Conservation (phyloP, 1,140 invertebrate genomes). For the Drosophila obscura region DNA sequence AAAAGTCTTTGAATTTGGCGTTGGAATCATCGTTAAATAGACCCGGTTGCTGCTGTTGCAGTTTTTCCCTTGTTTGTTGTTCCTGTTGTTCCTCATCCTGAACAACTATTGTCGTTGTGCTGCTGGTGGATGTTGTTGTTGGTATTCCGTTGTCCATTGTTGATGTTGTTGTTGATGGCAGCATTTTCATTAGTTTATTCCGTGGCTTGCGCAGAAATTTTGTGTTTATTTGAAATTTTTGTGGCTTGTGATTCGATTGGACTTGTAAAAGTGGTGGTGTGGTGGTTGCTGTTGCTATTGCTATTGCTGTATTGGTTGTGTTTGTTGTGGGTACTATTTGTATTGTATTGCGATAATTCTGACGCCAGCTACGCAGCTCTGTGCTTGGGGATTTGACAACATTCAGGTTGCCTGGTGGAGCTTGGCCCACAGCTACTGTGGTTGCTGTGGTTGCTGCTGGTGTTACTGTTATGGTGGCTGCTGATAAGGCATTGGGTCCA, state of each 20-base stretch:
- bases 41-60: slow-evolving; percentile 37
- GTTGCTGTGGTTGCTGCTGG: slow-evolving; percentile 10
- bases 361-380: slow-evolving; percentile 61
- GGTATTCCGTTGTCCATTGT: background rate
- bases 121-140: slow-evolving; percentile 20
- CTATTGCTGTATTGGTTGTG: slow-evolving; percentile 1
- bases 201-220: slow-evolving; percentile 81
- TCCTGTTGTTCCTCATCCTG: slow-evolving; percentile 15
- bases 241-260: slow-evolving; percentile 49
- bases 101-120: slow-evolving; percentile 9
- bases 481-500: slow-evolving; percentile 54
- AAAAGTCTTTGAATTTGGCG: slow-evolving; percentile 83
- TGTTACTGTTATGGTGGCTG: slow-evolving; percentile 9
- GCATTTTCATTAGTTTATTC: slow-evolving; percentile 73
- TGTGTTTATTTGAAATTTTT: slow-evolving; percentile 81
- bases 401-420: too few relatives aligned
- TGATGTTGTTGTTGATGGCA: slow-evolving; percentile 37
- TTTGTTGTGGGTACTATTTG: slow-evolving; percentile 1
- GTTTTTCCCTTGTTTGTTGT: slow-evolving; percentile 1
- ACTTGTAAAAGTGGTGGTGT: slow-evolving; percentile 3
- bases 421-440: background rate
- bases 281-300: slow-evolving; percentile 13
- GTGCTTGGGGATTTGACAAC: slow-evolving; percentile 16
- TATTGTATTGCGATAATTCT: slow-evolving; percentile 37
- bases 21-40: slow-evolving; percentile 75